phyloP scores from a whole-genome alignment of 2,797 vertebrate genomes.

The Sebastes steindachneri region DNA sequence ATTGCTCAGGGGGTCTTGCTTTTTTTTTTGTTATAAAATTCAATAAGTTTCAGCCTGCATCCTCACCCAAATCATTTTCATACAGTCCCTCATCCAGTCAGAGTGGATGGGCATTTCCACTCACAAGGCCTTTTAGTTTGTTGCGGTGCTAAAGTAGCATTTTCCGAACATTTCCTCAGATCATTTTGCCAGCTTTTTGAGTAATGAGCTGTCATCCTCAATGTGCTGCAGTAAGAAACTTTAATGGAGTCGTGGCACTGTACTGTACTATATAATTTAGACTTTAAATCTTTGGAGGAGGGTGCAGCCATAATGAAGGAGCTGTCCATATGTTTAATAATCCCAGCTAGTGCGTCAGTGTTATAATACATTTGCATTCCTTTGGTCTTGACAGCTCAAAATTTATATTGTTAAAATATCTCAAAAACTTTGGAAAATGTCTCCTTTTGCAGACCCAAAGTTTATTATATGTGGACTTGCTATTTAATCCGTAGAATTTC shows the following conservation, averaged over 20 bases:
- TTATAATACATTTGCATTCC: not conserved
- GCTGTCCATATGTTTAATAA: constrained; percentile 11
- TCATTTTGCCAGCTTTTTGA: not conserved
- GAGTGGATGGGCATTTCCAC: not conserved
- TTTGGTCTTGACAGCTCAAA: not conserved
- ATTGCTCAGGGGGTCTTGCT: not conserved
- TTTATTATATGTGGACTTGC: not conserved
- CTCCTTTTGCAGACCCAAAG: not conserved
- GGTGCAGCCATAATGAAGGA: constrained; percentile 2
- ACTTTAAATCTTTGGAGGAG: not conserved
- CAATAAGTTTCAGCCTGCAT: not conserved
- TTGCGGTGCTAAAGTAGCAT: not conserved
- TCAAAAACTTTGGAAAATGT: not conserved
- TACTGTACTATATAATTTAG: constrained; percentile 1
- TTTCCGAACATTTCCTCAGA: not conserved
- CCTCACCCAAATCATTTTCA: not conserved
- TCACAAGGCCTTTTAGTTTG: not conserved
- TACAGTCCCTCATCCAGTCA: not conserved
- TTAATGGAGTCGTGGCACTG: not conserved
- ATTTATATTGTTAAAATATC: not conserved
- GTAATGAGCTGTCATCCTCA: constrained; percentile 2
- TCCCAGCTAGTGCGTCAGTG: not conserved
- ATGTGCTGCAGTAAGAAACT: not conserved
- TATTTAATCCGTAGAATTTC: not conserved
- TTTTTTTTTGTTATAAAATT: not conserved